These are phyloP conservation scores for Leucoraja erinaceus DNA, from an alignment of 2,113 vertebrate species.

Conservation along the genomic window DNA sequence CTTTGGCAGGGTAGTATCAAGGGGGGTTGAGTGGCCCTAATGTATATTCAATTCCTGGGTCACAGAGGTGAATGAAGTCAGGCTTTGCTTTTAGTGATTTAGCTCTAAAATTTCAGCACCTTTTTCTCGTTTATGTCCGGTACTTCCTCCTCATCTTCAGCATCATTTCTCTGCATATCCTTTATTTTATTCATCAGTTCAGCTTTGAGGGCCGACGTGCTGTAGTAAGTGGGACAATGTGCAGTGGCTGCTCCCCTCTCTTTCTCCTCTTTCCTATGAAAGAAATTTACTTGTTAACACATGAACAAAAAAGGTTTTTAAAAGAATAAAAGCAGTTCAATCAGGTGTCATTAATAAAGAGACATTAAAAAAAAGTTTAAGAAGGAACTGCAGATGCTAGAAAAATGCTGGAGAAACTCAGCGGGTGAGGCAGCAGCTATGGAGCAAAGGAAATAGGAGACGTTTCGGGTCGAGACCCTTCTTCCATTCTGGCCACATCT, in stretches of 20 bases:
- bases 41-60: background rate
- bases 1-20: too few species aligned
- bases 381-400: too few species aligned
- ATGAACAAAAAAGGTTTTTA: background rate
- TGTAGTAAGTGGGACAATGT: conserved; percentile 60
- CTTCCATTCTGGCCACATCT: too few species aligned
- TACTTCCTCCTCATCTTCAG: conserved; percentile 56
- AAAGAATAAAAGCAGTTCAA: conserved; percentile 30
- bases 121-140: conserved; percentile 73
- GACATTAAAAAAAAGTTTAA: too few species aligned
- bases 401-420: too few species aligned
- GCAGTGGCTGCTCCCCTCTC: conserved; percentile 47
- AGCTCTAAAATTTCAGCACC: conserved; percentile 54
- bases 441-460: too few species aligned
- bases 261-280: conserved; percentile 49
- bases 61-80: background rate
- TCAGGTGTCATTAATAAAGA: conserved; percentile 16
- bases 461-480: too few species aligned
- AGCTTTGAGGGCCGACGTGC: conserved; percentile 50
- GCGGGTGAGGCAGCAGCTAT: too few species aligned
- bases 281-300: background rate
- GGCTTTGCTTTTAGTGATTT: background rate
- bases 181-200: conserved; percentile 59
- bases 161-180: conserved; percentile 55
- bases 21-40: too few species aligned